A percentile compares a stretch with the other conserved stretches of the same genome.
Conservation (phyloP, 2,113 vertebrate genomes). For the Protomyctophum bolini region DNA sequence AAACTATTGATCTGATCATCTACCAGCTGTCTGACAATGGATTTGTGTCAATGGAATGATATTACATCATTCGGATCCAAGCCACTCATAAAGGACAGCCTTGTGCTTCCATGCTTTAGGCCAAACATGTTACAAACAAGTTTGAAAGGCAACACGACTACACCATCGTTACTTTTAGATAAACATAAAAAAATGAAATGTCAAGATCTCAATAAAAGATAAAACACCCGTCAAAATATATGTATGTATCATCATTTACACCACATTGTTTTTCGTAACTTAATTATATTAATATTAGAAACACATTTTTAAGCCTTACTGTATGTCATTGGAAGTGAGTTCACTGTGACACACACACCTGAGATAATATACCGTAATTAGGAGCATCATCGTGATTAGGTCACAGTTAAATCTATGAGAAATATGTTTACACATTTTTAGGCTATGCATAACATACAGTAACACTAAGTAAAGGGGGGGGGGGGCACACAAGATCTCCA, state of each 20-base stretch:
- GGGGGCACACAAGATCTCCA: constrained; percentile 53
- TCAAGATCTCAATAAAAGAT: neutral
- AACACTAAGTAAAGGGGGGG: constrained; percentile 31
- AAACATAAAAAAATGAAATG: too few species aligned
- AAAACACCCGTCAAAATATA: neutral
- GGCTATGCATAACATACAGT: constrained; percentile 17
- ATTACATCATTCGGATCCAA: constrained; percentile 45
- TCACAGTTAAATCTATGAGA: neutral
- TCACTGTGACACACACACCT: too few species aligned
- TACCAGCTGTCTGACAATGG: constrained; percentile 95
- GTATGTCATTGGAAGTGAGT: too few species aligned
- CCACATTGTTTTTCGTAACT: too few species aligned
- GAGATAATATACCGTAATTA: neutral
- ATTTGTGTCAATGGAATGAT: constrained; percentile 54
- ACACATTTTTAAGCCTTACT: neutral
- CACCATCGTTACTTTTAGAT: neutral
- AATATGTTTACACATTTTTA: neutral
- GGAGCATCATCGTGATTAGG: neutral
- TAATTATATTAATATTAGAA: neutral
- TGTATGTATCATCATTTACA: neutral
- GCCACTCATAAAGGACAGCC: constrained; percentile 48
- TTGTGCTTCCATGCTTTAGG: neutral
- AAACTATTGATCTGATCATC: constrained; percentile 43
- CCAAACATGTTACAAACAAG: constrained; percentile 5
- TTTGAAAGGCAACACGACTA: constrained; percentile 2